Conservation (phyloP, 2,888 invertebrate genomes). For the Lottia scabra region DNA sequence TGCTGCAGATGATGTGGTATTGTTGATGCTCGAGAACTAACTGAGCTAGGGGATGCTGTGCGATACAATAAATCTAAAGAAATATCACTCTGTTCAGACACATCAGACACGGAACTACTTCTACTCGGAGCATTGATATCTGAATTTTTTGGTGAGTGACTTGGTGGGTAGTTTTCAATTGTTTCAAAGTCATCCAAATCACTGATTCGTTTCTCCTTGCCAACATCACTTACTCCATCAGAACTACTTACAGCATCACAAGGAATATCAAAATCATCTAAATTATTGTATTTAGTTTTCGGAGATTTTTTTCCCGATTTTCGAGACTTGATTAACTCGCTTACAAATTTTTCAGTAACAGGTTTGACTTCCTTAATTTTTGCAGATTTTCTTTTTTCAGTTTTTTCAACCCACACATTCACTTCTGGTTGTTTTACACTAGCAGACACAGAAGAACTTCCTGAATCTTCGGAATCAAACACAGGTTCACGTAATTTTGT, state of each 20-base stretch:
- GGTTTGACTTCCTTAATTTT: neutral
- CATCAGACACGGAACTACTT: slow-evolving; percentile 46
- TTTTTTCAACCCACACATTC: neutral
- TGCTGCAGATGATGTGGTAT: neutral
- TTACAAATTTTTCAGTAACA: neutral
- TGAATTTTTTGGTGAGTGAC: neutral
- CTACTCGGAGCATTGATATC: slow-evolving; percentile 31
- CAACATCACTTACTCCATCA: neutral
- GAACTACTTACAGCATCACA: neutral
- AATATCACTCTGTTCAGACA: slow-evolving; percentile 40
- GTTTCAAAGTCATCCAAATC: slow-evolving; percentile 40
- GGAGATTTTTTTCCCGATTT: neutral
- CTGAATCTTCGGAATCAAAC: neutral
- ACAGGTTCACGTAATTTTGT: neutral
- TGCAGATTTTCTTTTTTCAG: neutral
- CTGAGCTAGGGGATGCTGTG: slow-evolving; percentile 16
- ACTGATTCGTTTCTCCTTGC: neutral
- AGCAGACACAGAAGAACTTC: neutral
- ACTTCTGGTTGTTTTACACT: neutral
- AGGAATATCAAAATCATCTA: neutral
- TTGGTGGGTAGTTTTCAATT: slow-evolving; percentile 1
- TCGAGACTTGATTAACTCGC: neutral
- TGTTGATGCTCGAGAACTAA: neutral
- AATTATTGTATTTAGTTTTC: neutral
- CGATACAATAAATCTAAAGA: slow-evolving; percentile 10